Evolutionary conservation across 2,797 vertebrate genomes (phyloP), one percentile per base, ranked within the genome.

Genomic region (Mionectes olivaceus): DNA sequence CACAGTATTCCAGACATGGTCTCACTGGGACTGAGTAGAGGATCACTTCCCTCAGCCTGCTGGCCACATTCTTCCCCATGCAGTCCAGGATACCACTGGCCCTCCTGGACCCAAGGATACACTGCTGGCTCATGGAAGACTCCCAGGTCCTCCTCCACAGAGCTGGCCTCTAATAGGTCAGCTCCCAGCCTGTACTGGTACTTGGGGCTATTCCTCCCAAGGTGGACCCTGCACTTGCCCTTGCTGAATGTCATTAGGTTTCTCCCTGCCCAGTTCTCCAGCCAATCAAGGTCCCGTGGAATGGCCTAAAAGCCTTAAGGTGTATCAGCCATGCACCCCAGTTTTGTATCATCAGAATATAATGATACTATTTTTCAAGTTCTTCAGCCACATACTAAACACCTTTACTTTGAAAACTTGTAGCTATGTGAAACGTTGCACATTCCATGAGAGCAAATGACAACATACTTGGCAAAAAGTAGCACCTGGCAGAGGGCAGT

Each of bases 161-260:
- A 73, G n/a, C 27, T 71, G 44, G 23, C 37, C 27, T n/a, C 44
- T 24, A 71, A 44, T 1, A 1, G 6, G 28, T 37, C n/a, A 44
- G 2, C 35, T 4, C 10, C 57, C 44, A 57, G 23, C 37, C 67
- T n/a, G n/a, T 50, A 37, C 44, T 57, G 84, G n/a, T 4, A 11
- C 15, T n/a, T 24, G 44, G n/a, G 23, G 32, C 8, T 44, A 2
- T 23, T 57, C 43, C n/a, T 57, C 35, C 57, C 19, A 27, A 44
- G 4, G 1, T 28, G 50, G 0, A 44, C 5, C 7, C 32, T 61
- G 23, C 41, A 37, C 12, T 43, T 19, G 32, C 10, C 43, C 13
- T 44, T n/a, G 32, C 0, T 56, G 32, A 69, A 56, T 7, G 32
- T 82, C 55, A 35, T 2, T 0, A 0, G 27, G 19, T 35, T 35